Evolutionary conservation across 2,888 invertebrate genomes (phyloP).

Genomic region (Diploptera punctata): DNA sequence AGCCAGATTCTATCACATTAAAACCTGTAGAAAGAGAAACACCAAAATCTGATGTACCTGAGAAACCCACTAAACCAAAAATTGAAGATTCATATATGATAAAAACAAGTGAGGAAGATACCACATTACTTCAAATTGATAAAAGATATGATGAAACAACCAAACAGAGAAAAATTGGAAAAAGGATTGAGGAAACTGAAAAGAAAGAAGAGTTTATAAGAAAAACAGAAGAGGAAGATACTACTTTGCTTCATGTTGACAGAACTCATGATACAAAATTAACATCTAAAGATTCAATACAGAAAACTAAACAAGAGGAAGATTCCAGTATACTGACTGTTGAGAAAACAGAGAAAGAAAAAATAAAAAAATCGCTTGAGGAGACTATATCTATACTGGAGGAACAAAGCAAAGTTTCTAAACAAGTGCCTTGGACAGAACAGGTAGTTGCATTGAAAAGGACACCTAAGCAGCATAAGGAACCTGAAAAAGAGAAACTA

Average conservation of each 20-base stretch:
- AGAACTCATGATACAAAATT: conserved; percentile 41
- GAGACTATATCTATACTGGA: conserved; percentile 11
- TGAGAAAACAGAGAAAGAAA: conserved; percentile 24
- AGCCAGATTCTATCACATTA: not conserved
- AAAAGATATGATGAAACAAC: conserved; percentile 42
- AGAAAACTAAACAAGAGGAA: conserved; percentile 8
- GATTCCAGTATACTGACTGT: conserved; percentile 14
- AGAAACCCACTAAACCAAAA: too few species aligned
- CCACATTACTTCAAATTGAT: conserved; percentile 46
- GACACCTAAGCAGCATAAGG: conserved; percentile 48
- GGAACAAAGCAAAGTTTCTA: too few species aligned
- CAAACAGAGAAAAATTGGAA: conserved; percentile 51
- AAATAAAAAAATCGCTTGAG: not conserved
- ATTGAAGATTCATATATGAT: conserved; percentile 19
- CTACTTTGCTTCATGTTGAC: conserved; percentile 44
- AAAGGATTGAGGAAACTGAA: conserved; percentile 62
- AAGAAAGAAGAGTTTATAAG: conserved; percentile 51
- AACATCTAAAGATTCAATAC: conserved; percentile 17
- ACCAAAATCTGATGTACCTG: too few species aligned
- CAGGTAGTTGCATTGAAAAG: conserved; percentile 64
- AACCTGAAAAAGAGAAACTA: conserved; percentile 48
- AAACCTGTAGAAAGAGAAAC: not conserved
- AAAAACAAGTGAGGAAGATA: conserved; percentile 45
- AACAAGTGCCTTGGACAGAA: conserved; percentile 65
- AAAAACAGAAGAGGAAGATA: conserved; percentile 46